A percentile compares a stretch with the other conserved stretches of the same genome.
phyloP scores from a whole-genome alignment of 2,113 vertebrate genomes.

The Puma concolor region DNA sequence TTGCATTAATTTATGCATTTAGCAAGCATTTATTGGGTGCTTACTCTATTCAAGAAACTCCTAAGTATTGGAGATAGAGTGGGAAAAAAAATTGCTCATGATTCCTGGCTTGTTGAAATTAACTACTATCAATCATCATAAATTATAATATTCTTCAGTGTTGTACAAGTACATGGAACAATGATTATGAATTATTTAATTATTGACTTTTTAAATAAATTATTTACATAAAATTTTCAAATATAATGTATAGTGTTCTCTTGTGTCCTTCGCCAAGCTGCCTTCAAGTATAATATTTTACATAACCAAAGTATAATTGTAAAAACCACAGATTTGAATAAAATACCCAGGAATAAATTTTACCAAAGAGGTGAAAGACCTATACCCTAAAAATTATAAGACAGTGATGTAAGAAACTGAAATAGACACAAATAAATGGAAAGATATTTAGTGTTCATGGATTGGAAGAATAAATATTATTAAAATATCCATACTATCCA shows the following conservation, averaged over 20 bases:
- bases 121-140: not conserved
- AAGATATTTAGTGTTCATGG: not conserved
- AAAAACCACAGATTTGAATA: not conserved
- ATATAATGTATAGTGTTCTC: not conserved
- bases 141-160: not conserved
- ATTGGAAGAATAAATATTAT: not conserved
- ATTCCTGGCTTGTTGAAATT: not conserved
- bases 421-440: not conserved
- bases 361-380: not conserved
- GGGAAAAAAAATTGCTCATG: not conserved
- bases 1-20: not conserved
- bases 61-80: not conserved
- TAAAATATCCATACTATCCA: not conserved
- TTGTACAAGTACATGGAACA: not conserved
- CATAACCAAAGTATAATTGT: not conserved
- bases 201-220: not conserved
- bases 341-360: not conserved
- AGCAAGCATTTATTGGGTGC: not conserved
- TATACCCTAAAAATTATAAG: not conserved
- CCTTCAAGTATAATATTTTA: not conserved
- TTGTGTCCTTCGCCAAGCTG: not conserved
- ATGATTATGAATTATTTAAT: not conserved
- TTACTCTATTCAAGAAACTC: not conserved
- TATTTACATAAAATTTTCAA: constrained; percentile 11
- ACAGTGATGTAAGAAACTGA: not conserved